phyloP scores from a whole-genome alignment of 2,797 vertebrate species.

The Salarias fasciatus region DNA sequence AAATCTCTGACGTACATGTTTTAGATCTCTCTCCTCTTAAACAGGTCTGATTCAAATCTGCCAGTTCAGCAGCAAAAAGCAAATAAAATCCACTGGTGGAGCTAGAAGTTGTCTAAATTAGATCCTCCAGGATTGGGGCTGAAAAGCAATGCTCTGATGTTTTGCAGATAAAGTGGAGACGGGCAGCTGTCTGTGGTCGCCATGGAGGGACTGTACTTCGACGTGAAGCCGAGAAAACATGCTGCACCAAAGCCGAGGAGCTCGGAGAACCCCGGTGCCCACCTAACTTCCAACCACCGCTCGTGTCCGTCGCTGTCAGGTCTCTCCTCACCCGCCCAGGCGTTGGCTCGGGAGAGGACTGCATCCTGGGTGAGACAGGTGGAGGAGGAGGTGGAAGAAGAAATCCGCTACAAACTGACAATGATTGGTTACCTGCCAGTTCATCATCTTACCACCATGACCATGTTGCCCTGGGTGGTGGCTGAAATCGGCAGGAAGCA shows the following conservation, averaged over 20 bases:
- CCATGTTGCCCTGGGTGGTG: conserved; percentile 97
- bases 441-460: conserved; percentile 91
- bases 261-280: conserved; percentile 20
- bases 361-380: conserved; percentile 54
- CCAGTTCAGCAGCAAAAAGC: too few species aligned
- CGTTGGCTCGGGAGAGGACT: not conserved
- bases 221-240: conserved; percentile 77
- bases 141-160: conserved; percentile 16
- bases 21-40: too few species aligned
- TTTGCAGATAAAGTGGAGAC: conserved; percentile 51
- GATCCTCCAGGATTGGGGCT: too few species aligned
- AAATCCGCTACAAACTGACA: conserved; percentile 85
- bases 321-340: conserved; percentile 11
- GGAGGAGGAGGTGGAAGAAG: conserved; percentile 55
- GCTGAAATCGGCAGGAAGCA: conserved; percentile 86
- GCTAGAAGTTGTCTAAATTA: too few species aligned
- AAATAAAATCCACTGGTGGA: too few species aligned
- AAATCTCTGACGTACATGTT: too few species aligned
- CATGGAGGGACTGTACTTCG: conserved; percentile 84
- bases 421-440: conserved; percentile 88
- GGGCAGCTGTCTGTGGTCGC: conserved; percentile 11
- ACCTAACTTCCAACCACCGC: conserved; percentile 41
- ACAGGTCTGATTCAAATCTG: too few species aligned
- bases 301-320: conserved; percentile 54
- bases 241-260: conserved; percentile 12